Evolutionary conservation across 2,113 vertebrate species (phyloP).

Genomic region (Struthidea cinerea): DNA sequence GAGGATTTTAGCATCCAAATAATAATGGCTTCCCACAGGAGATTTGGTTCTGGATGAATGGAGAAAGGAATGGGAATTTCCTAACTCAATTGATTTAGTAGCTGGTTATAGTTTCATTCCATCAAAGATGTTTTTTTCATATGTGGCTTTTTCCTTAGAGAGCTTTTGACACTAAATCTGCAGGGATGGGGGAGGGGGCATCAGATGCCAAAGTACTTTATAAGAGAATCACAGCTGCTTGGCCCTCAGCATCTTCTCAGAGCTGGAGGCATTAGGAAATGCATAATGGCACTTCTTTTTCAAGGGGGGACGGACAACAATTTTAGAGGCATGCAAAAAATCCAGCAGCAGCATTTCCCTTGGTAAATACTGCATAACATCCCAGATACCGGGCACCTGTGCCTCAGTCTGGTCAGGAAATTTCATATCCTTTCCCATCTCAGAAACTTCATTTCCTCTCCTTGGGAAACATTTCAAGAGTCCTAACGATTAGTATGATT

Average conservation of each 20-base stretch:
- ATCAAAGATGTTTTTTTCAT: slow-evolving; percentile 68
- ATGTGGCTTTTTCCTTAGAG: slow-evolving; percentile 59
- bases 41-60: slow-evolving; percentile 55
- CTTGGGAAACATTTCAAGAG: slow-evolving; percentile 72
- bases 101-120: slow-evolving; percentile 60
- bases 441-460: slow-evolving; percentile 76
- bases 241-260: slow-evolving; percentile 71
- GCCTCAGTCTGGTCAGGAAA: slow-evolving; percentile 81
- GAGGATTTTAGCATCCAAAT: slow-evolving; percentile 64
- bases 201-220: slow-evolving; percentile 72
- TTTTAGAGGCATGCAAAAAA: slow-evolving; percentile 60
- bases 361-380: slow-evolving; percentile 77
- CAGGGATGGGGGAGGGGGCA: slow-evolving; percentile 46
- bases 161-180: slow-evolving; percentile 34
- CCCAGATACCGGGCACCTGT: slow-evolving; percentile 79
- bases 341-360: slow-evolving; percentile 55
- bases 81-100: slow-evolving; percentile 61
- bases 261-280: slow-evolving; percentile 67
- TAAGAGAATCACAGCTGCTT: slow-evolving; percentile 79
- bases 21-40: slow-evolving; percentile 65
- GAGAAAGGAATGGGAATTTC: slow-evolving; percentile 60
- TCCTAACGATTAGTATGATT: slow-evolving; percentile 69
- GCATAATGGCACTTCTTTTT: slow-evolving; percentile 59
- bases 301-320: neutral
- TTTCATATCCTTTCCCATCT: slow-evolving; percentile 84